Conservation (phyloP, 2,888 invertebrate species). For the Chymomyza amoena region DNA sequence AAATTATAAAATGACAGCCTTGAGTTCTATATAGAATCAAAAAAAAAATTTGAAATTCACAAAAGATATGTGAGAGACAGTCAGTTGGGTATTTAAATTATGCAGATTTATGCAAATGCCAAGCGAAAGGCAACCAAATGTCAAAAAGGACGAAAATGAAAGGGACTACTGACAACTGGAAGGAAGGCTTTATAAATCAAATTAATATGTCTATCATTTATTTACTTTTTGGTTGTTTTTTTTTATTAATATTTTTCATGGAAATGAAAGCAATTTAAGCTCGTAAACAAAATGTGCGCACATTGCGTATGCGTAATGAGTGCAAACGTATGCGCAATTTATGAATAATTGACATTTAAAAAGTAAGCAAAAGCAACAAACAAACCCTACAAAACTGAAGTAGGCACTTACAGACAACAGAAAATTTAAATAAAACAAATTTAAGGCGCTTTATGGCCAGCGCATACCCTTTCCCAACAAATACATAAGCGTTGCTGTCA, state of each 20-base stretch:
- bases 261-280: conserved; percentile 35
- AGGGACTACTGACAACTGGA: conserved; percentile 33
- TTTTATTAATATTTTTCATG: neutral
- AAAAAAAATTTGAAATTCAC: neutral
- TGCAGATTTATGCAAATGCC: conserved; percentile 56
- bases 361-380: conserved; percentile 10
- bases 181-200: conserved; percentile 54
- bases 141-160: neutral
- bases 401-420: conserved; percentile 17
- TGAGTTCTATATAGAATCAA: conserved; percentile 22
- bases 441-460: neutral
- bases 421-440: neutral
- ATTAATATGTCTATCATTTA: conserved; percentile 43
- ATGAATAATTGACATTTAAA: conserved; percentile 67
- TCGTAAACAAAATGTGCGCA: conserved; percentile 9
- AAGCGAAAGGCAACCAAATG: conserved; percentile 12
- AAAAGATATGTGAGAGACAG: neutral
- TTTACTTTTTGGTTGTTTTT: neutral
- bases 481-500: too few relatives aligned
- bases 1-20: conserved; percentile 46
- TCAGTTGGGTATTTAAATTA: conserved; percentile 33
- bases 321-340: conserved; percentile 53
- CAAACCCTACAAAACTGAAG: neutral
- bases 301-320: conserved; percentile 62
- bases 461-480: too few relatives aligned